Base-by-base conservation (phyloP, 1,140 invertebrate genomes). In the Antheraea mylitta region DNA sequence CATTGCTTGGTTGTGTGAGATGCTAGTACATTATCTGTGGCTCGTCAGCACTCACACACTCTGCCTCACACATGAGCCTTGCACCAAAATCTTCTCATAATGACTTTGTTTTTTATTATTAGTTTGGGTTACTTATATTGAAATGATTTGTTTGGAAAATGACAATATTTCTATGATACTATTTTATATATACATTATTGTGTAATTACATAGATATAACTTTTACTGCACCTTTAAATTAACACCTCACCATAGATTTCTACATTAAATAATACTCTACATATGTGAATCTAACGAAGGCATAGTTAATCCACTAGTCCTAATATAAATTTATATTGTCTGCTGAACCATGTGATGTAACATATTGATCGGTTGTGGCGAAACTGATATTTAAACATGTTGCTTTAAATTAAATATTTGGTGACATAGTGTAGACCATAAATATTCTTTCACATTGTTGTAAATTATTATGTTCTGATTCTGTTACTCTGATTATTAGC, bases 141-240 rank as follows among this genome's bases (percentile, higher is more conserved):
- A 48, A 10, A 48, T 3, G 11, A 48, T 53, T 53, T 16, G 16
- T n/a, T 53, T 53, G 45, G 16, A 53, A 53, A 53, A 6, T 53
- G 45, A 53, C 45, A 53, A 53, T 53, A 53, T 42, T 8, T 7
- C 38, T 42, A 42, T 53, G 45, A 53, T 13, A 19, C 2, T 48
- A 65, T 48, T 45, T 42, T 19, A 19, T 45, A 48, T 65, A 42
- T 65, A 65, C 18, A 19, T 42, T 48, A 19, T 42, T 65, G 18
- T 48, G 64, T 65, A 65, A 65, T 65, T 65, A 65, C 38, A 45
- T 65, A 65, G 64, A 18, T 65, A 13, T 65, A 53, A 53, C 45
- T 63, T 63, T 37, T 37, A 63, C 8, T 36, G 61, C 19, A 36
- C 61, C 22, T 60, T 30, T 53, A 60, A 60, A 22, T 60, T 60